These are phyloP conservation scores for Ptyas mucosa DNA, from an alignment of 2,113 vertebrate species.

Conservation along the genomic window DNA sequence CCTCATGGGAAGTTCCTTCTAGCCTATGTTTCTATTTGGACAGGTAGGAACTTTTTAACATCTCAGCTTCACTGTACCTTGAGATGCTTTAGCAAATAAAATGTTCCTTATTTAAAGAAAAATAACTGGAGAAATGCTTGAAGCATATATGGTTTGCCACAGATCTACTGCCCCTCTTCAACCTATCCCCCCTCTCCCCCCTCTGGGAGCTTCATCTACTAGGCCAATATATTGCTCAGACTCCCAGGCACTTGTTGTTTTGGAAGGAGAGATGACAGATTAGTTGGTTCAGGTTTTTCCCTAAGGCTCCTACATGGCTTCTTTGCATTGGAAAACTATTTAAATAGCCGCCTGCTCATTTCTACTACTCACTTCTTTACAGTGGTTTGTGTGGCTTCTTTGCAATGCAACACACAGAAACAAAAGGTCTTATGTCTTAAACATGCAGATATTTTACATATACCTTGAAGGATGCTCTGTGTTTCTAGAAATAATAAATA, in stretches of 20 bases:
- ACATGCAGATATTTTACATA: neutral
- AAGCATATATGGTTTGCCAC: neutral
- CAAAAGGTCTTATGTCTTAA: neutral
- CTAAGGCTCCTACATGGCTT: neutral
- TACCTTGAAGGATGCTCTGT: neutral
- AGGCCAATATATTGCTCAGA: neutral
- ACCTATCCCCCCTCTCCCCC: neutral
- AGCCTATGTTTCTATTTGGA: neutral
- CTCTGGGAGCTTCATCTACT: neutral
- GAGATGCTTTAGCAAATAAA: neutral
- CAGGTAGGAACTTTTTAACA: neutral
- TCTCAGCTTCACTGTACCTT: neutral
- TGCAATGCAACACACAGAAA: neutral
- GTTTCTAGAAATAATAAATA: neutral
- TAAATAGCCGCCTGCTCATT: neutral
- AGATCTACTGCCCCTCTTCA: neutral
- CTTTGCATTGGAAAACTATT: neutral
- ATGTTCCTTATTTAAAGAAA: neutral
- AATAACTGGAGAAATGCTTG: slow-evolving; percentile 2
- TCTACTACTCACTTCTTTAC: neutral
- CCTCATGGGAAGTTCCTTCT: neutral
- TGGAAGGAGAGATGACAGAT: neutral
- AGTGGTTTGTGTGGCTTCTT: neutral
- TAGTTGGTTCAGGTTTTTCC: neutral
- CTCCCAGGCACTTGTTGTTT: neutral